These are phyloP conservation scores for Pachyuromys duprasi DNA, from an alignment of 2,797 vertebrate genomes.

Conservation along the genomic window DNA sequence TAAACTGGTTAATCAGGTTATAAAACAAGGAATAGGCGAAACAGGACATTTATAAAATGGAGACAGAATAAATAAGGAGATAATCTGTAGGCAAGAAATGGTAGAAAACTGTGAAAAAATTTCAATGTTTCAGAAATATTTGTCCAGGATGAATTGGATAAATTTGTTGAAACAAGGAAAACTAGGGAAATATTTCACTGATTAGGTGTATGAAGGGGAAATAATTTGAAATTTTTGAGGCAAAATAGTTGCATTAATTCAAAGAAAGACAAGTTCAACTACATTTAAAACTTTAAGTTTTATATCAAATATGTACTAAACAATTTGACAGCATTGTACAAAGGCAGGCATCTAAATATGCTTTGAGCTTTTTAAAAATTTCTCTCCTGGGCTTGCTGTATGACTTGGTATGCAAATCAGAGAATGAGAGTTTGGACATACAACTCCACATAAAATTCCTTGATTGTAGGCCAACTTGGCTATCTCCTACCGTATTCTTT, in stretches of 20 bases:
- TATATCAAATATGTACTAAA: neutral
- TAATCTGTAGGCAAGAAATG: neutral
- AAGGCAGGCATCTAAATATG: neutral
- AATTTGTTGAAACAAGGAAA: neutral
- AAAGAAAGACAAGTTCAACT: conserved; percentile 16
- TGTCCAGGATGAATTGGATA: neutral
- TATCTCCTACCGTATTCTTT: neutral
- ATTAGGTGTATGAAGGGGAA: neutral
- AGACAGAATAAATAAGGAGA: neutral
- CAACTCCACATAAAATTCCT: neutral
- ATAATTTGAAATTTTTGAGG: neutral
- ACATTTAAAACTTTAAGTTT: neutral
- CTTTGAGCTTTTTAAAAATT: neutral
- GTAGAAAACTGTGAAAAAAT: neutral
- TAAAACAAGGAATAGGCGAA: neutral
- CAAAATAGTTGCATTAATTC: neutral
- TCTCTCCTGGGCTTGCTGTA: neutral
- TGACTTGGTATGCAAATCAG: neutral
- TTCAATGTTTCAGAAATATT: neutral
- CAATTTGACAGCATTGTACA: neutral
- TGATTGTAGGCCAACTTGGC: neutral
- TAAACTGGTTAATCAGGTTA: neutral
- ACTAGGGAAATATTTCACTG: neutral
- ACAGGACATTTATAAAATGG: neutral
- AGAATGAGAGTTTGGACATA: neutral